phyloP scores from a whole-genome alignment of 2,888 invertebrate species.

The Drosophila helvetica region DNA sequence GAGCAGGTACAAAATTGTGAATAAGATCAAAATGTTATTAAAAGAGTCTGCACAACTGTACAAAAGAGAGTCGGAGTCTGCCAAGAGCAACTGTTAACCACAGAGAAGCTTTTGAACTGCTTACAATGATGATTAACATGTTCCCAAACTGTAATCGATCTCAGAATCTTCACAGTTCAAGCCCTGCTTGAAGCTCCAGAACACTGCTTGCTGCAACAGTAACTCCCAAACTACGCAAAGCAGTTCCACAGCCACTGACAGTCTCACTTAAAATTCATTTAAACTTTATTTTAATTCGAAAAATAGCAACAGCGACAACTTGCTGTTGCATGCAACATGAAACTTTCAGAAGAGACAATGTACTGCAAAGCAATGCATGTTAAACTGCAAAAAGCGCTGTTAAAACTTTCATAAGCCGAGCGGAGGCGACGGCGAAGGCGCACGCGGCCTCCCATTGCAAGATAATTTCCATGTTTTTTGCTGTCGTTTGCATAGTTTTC shows the following conservation, averaged over 20 bases:
- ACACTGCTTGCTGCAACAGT: neutral
- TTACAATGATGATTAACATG: too few relatives aligned
- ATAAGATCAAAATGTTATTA: too few relatives aligned
- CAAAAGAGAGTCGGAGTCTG: too few relatives aligned
- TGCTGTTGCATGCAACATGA: neutral
- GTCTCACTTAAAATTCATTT: neutral
- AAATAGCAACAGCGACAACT: neutral
- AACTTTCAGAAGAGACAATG: neutral
- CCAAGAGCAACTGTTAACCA: too few relatives aligned
- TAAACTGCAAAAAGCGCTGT: slow-evolving; percentile 21
- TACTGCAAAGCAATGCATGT: slow-evolving; percentile 7
- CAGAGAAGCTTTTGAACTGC: too few relatives aligned
- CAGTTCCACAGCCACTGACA: neutral
- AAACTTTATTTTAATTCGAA: slow-evolving; percentile 1
- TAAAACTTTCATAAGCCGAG: slow-evolving; percentile 46
- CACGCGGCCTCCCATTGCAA: slow-evolving; percentile 23
- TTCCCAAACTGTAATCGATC: too few relatives aligned
- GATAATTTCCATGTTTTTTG: slow-evolving; percentile 59
- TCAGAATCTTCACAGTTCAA: too few relatives aligned
- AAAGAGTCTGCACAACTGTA: too few relatives aligned
- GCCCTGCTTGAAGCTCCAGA: too few relatives aligned
- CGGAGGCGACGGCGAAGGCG: too few relatives aligned
- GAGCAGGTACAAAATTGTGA: too few relatives aligned
- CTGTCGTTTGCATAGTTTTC: slow-evolving; percentile 61
- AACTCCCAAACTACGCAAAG: slow-evolving; percentile 13